Evolutionary conservation across 1,140 invertebrate genomes (phyloP), one percentile per base, ranked within the genome.

Genomic region (Drosophila tristis): DNA sequence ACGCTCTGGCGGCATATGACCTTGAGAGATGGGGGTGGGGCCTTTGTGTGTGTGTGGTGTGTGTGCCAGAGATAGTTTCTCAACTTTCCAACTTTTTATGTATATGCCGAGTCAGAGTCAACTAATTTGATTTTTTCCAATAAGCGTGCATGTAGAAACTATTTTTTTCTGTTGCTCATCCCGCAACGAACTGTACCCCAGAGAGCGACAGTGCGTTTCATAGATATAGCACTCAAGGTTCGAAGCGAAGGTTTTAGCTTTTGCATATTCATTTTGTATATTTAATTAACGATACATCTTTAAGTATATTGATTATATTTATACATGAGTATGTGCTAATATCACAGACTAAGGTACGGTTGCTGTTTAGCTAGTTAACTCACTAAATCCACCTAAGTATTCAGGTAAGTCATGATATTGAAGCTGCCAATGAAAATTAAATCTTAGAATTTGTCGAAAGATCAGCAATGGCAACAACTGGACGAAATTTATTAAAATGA

Each of bases 71-170:
- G 67, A 71, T 71, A 71, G 67, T 71, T 71, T 71, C 16, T 20
- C 15, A 71, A 71, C 67, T 71, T 71, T 50, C 15, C 2, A 20
- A 70, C 68, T 53, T 57, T 70, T 58, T 66, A 70, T 50, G 45
- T 39, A 39, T 39, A 39, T 39, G 35, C 35, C 35, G 35, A 39
- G 35, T 39, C 67, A 57, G 45, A 70, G 67, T 20, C 45, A 71
- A 66, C 70, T 70, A 71, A 71, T 71, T 71, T 71, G 67, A 71
- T 71, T 71, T 70, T 68, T 71, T 58, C 65, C 67, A 71, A 70
- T 70, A 70, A 49, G 35, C 20, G 16, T 20, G 25, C 9, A 25
- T 13, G 11, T 20, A 5, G n/a, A 23, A 29, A 49, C 15, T 31
- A 45, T 1, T 29, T 48, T 29, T 66, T 65, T 64, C 16, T 7